A percentile compares a stretch with the other conserved stretches of the same genome.
Evolutionary conservation across 2,888 invertebrate genomes (phyloP).

Genomic region (Drosophila sordidapex): DNA sequence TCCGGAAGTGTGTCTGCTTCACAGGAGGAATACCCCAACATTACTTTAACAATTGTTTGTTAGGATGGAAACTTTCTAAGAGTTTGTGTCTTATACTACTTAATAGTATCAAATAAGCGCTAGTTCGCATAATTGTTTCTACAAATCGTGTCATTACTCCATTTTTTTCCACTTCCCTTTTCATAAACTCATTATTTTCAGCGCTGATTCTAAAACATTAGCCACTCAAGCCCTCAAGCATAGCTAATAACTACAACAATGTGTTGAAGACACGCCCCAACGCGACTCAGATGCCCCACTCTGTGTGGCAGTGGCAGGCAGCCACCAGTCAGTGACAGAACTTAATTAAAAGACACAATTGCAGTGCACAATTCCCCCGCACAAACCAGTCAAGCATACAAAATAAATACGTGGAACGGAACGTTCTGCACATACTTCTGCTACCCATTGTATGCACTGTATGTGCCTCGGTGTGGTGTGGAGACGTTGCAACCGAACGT

Average conservation of each 20-base stretch:
- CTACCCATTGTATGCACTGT: conserved; percentile 19
- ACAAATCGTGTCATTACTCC: neutral
- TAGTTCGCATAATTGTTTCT: neutral
- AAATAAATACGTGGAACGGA: conserved; percentile 31
- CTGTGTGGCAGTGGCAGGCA: conserved; percentile 19
- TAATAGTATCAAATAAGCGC: neutral
- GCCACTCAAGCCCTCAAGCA: conserved; percentile 39
- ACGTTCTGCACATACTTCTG: conserved; percentile 31
- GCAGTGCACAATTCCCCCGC: conserved; percentile 25
- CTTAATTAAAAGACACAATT: conserved; percentile 55
- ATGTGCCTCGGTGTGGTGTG: conserved; percentile 4
- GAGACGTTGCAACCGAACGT: conserved; percentile 46
- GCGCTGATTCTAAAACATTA: conserved; percentile 33
- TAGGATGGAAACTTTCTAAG: neutral
- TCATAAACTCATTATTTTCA: conserved; percentile 19
- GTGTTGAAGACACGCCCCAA: conserved; percentile 39
- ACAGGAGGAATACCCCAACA: neutral
- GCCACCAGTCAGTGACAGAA: conserved; percentile 38
- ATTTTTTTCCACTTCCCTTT: neutral
- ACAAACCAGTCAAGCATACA: conserved; percentile 24
- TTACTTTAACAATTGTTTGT: neutral
- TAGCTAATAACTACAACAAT: conserved; percentile 30
- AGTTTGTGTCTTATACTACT: neutral
- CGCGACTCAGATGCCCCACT: conserved; percentile 38
- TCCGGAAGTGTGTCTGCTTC: neutral